Evolutionary conservation across 1,140 invertebrate species (phyloP).

Genomic region (Saccostrea cuccullata): DNA sequence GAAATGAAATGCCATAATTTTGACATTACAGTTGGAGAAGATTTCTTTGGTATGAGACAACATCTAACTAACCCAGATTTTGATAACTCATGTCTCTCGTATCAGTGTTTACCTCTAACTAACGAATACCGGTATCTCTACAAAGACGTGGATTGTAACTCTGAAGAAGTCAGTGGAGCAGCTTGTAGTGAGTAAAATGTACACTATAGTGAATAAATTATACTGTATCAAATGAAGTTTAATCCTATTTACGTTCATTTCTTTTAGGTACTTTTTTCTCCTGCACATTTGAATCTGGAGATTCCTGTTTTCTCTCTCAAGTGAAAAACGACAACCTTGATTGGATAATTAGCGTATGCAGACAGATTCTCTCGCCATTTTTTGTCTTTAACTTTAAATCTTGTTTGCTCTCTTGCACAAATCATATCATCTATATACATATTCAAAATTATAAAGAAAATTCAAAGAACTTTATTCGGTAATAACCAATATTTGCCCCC

Average conservation of each 20-base stretch:
- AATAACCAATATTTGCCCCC: too few species aligned
- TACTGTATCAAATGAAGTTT: too few species aligned
- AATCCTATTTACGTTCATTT: not conserved
- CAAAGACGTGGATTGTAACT: not conserved
- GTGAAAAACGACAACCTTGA: not conserved
- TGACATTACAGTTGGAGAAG: not conserved
- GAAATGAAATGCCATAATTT: not conserved
- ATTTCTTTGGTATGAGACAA: not conserved
- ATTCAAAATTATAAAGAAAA: too few species aligned
- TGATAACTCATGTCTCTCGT: not conserved
- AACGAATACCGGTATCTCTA: not conserved
- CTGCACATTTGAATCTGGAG: not conserved
- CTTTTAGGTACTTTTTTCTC: not conserved
- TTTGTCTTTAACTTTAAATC: too few species aligned
- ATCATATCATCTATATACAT: too few species aligned
- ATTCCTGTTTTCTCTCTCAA: not conserved
- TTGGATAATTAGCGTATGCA: not conserved
- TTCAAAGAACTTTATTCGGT: too few species aligned
- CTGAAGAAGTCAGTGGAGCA: not conserved
- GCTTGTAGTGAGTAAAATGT: not conserved
- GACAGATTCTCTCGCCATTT: too few species aligned
- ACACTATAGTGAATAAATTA: not conserved
- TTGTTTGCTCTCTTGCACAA: too few species aligned
- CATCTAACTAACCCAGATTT: not conserved
- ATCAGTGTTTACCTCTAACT: not conserved